Evolutionary conservation across 2,113 vertebrate species (phyloP).

Genomic region (Hypocryptadius cinnamomeus): DNA sequence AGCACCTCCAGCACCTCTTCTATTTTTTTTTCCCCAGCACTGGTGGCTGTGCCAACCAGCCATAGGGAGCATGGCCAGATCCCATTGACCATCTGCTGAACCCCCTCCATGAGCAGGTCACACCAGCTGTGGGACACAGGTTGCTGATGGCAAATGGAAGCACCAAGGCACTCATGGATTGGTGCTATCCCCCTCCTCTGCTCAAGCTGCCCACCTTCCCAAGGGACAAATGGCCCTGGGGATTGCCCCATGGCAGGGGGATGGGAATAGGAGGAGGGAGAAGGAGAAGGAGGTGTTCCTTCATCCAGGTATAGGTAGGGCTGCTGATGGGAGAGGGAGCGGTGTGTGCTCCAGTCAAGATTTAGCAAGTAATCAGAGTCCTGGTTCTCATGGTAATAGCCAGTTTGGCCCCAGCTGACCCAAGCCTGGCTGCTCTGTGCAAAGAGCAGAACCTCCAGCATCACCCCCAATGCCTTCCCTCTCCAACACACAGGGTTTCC

Average conservation of each 20-base stretch:
- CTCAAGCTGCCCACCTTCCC: background rate
- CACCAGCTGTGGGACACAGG: background rate
- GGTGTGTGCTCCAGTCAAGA: background rate
- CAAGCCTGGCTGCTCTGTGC: background rate
- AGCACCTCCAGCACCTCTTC: background rate
- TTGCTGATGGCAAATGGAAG: background rate
- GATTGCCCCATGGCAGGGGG: rapidly evolving
- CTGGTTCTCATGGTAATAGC: background rate
- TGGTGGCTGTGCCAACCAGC: rapidly evolving
- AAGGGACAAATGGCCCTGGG: background rate
- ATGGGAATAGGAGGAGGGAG: background rate
- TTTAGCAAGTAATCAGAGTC: background rate
- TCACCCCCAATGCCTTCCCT: background rate
- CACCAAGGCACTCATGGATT: background rate
- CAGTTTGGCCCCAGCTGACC: background rate
- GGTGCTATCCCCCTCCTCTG: background rate
- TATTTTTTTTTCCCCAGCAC: background rate
- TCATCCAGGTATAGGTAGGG: background rate
- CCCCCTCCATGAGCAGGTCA: rapidly evolving
- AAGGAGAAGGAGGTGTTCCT: background rate
- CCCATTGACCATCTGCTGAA: background rate
- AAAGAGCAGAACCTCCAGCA: background rate
- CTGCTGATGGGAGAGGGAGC: background rate
- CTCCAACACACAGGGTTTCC: background rate
- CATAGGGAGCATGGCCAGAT: rapidly evolving